Evolutionary conservation across 2,113 vertebrate genomes (phyloP), one percentile per base, ranked within the genome.

Genomic region (Poecilia latipinna): DNA sequence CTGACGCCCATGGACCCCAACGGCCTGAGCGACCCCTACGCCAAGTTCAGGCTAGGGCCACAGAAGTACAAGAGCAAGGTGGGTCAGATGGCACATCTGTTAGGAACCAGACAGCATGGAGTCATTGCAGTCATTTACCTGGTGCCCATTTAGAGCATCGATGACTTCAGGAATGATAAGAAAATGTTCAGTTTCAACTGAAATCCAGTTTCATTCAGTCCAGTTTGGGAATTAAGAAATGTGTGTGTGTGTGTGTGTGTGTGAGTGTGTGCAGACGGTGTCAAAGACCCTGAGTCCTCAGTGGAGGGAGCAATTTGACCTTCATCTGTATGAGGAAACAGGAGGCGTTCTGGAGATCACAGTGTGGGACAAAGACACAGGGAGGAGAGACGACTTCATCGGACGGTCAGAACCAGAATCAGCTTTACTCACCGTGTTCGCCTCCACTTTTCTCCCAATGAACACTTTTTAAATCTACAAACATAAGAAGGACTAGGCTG

Each of bases 11-110:
- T 98, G 96, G 97, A 98, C 91, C 89, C 95, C 48, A 98, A 98
- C 19, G 97, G 97, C 0, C 80, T 97, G 32, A 98, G 97, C 24
- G 98, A 98, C 87, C 98, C 97, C 0, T 99, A 98, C 0, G 97
- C 96, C 80, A 99, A 98, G 92, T 99, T 99, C 90, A 94, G 95
- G 0, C 82, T 99, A 68, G 97, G 96, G 0, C 95, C 95, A 69
- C 96, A 98, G 90, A 99, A 99, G 69, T 98, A 99, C 92, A 96
- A 93, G 82, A 99, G 98, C 95, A 99, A 99, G 96, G 97, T 77
- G 57, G 44, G 66, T 29, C 44, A 3, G 26, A 29, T 6, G 19
- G 8, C 7, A 2, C 1, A 4, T 12, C 11, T 4, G 1, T 2
- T 57, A 33, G 17, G 24, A 42, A 33, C 12, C 17, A 29, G 3